Evolutionary conservation across 2,888 invertebrate genomes (phyloP).

Genomic region (Melipona bicolor): DNA sequence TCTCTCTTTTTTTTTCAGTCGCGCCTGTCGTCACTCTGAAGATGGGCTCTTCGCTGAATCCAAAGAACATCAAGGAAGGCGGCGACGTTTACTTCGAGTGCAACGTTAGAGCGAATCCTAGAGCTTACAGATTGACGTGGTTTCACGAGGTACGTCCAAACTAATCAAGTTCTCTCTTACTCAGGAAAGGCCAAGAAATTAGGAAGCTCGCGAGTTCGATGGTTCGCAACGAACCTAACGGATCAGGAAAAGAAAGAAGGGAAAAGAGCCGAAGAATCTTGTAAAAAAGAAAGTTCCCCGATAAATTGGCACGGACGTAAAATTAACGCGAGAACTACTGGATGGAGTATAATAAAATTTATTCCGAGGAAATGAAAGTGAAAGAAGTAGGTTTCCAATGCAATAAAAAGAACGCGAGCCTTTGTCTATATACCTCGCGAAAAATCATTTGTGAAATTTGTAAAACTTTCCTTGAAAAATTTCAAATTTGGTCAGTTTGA

Average conservation of each 20-base stretch:
- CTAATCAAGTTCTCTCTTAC: too few species aligned
- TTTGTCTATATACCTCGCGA: too few species aligned
- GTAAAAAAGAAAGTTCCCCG: conserved; percentile 12
- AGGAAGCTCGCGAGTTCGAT: too few species aligned
- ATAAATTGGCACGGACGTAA: conserved; percentile 34
- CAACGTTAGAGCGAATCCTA: conserved; percentile 93
- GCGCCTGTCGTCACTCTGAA: conserved; percentile 92
- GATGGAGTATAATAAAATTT: too few species aligned
- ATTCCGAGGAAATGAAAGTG: too few species aligned
- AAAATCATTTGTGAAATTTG: too few species aligned
- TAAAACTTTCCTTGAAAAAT: too few species aligned
- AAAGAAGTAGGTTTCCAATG: too few species aligned
- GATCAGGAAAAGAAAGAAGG: too few species aligned
- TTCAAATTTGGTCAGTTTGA: too few species aligned
- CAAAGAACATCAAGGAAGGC: conserved; percentile 94
- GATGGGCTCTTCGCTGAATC: conserved; percentile 93
- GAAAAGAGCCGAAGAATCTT: not conserved
- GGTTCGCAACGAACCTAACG: too few species aligned
- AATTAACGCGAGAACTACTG: conserved; percentile 23
- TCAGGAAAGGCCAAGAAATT: not conserved
- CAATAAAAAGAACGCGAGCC: too few species aligned
- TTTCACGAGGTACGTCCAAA: conserved; percentile 90
- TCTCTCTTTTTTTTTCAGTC: conserved; percentile 85
- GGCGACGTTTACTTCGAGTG: conserved; percentile 96
- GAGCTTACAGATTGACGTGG: conserved; percentile 93